phyloP scores from a whole-genome alignment of 2,113 vertebrate species.

The Paradoxurus hermaphroditus region DNA sequence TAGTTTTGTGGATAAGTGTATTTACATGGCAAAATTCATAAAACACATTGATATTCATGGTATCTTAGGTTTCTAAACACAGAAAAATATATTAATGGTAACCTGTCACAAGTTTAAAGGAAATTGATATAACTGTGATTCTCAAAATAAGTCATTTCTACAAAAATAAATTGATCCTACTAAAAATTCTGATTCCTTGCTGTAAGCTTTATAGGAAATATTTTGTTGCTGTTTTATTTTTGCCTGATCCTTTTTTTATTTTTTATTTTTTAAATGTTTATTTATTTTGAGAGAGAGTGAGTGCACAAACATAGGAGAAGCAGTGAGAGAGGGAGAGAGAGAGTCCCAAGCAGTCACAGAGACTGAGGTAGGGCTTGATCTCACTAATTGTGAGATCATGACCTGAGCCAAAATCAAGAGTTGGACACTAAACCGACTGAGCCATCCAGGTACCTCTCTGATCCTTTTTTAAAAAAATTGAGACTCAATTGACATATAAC shows the following conservation, averaged over 20 bases:
- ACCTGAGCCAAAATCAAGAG: too few species aligned
- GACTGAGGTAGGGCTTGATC: too few species aligned
- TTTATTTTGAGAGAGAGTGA: too few species aligned
- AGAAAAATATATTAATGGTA: background rate
- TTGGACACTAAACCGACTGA: too few species aligned
- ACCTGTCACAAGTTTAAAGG: background rate
- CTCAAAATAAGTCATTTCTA: background rate
- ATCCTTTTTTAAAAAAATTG: background rate
- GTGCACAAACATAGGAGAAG: too few species aligned
- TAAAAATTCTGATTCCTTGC: background rate
- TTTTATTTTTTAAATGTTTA: too few species aligned
- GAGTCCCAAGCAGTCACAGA: too few species aligned
- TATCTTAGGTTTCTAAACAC: background rate
- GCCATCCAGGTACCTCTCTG: too few species aligned
- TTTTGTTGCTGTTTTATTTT: background rate
- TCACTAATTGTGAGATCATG: too few species aligned
- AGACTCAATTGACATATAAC: background rate
- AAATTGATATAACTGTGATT: background rate
- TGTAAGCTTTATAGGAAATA: background rate
- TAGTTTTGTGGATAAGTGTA: background rate
- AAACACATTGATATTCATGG: background rate
- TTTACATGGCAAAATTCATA: background rate
- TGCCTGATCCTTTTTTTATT: background rate
- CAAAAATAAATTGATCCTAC: background rate
- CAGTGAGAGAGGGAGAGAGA: too few species aligned